Percentiles rank a stretch among this genome's conserved stretches.
Conservation (phyloP, 2,888 invertebrate genomes). For the Yponomeuta plumbellus region DNA sequence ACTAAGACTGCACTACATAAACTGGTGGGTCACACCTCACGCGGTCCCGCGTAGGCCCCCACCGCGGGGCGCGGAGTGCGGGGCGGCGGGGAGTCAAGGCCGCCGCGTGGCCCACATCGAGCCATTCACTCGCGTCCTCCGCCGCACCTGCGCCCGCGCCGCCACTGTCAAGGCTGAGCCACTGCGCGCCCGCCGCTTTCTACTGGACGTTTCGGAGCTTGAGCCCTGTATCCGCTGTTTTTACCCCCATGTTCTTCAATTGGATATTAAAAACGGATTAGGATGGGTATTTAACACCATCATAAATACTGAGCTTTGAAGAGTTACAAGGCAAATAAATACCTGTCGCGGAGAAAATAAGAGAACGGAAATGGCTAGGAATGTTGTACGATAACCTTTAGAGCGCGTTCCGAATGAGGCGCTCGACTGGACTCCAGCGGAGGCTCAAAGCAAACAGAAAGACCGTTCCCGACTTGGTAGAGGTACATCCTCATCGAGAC, state of each 20-base stretch:
- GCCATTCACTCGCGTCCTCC: slow-evolving; percentile 64
- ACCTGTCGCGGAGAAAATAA: no score
- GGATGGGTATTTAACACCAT: no score
- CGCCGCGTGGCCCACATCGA: slow-evolving; percentile 65
- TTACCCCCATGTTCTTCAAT: not conserved
- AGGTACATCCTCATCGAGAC: no score
- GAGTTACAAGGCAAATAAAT: no score
- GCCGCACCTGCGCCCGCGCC: slow-evolving; percentile 41
- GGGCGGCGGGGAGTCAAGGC: slow-evolving; percentile 65
- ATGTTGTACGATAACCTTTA: no score
- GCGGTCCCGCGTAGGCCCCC: slow-evolving; percentile 28
- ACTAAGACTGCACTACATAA: not conserved
- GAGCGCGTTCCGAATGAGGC: no score
- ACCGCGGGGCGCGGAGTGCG: slow-evolving; percentile 42
- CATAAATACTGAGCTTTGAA: no score
- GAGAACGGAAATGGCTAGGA: no score
- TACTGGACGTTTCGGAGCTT: slow-evolving; percentile 33
- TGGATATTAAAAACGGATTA: not conserved
- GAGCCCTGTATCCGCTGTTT: no score
- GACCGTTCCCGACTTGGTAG: no score
- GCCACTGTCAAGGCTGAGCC: slow-evolving; percentile 71
- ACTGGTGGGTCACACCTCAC: not conserved
- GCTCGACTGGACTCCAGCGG: no score
- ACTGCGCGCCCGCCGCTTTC: slow-evolving; percentile 35
- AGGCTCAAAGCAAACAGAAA: no score